Base-by-base conservation (phyloP, 2,888 invertebrate species). In the Amphipyra tragopoginis region DNA sequence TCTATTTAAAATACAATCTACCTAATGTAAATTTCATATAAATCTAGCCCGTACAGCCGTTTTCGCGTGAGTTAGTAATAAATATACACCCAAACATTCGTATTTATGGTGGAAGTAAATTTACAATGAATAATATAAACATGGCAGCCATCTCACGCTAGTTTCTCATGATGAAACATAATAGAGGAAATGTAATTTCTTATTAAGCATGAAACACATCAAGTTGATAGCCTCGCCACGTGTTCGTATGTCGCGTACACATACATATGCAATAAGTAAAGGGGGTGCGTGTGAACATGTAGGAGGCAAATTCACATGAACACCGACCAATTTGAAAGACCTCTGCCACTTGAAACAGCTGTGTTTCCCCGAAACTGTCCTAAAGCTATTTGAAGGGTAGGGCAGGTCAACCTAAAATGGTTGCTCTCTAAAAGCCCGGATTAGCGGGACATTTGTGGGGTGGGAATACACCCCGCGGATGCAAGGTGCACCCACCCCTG, bases 221-320 rank as follows among this genome's bases (percentile, higher is more conserved):
- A 59, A 48, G 54, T 51, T 59, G 65, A 64, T 64, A 69, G 53
- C 65, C 52, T 15, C 45, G 57, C 74, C 71, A 66, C 62, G 71
- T 76, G 79, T 59, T 55, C 65, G 56, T 66, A 39, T 72, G 72
- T 62, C 53, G 38, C 70, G 34, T 44, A 52, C 47, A 66, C 56
- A 65, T 57, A 47, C 56, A 71, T 54, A 63, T 70, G 62, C 70
- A 77, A 75, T 69, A 56, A 72, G 68, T 63, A 73, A 64, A 65
- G 70, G 75, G 79, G 82, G 77, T 85, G 81, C 89, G 87, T 92
- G 90, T 86, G 90, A 91, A 90, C 83, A 77, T 75, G 80, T 84
- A 82, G 85, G 84, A 75, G 85, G 81, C 80, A 85, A 83, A 85
- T 90, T 90, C 90, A 86, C 90, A 91, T 87, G 86, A 80, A 69